Percentiles rank a stretch among this genome's conserved stretches.
Conservation (phyloP, 2,888 invertebrate species). For the Agriopis aurantiaria region DNA sequence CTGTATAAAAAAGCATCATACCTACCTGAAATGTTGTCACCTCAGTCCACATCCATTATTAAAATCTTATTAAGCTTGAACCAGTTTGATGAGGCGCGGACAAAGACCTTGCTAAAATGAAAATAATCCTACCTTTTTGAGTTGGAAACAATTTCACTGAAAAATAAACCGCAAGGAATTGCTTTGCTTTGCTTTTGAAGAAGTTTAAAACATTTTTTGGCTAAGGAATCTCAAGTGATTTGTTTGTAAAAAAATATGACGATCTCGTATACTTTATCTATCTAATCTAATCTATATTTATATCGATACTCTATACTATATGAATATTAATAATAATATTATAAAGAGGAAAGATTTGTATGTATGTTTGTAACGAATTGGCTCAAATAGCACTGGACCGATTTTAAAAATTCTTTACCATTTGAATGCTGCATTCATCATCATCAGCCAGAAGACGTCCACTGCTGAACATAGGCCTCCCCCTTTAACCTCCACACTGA, state of each 20-base stretch:
- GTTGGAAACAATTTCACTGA: conserved; percentile 41
- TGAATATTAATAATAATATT: too few species aligned
- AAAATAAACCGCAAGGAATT: conserved; percentile 23
- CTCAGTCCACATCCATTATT: conserved; percentile 62
- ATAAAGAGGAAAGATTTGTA: too few species aligned
- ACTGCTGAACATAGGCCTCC: too few species aligned
- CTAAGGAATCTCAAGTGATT: conserved; percentile 5
- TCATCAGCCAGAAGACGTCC: too few species aligned
- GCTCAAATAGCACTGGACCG: too few species aligned
- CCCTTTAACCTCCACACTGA: too few species aligned
- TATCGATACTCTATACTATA: too few species aligned
- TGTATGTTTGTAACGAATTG: too few species aligned
- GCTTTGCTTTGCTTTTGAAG: conserved; percentile 24
- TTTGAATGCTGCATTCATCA: too few species aligned
- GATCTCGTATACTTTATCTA: neutral
- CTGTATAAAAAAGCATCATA: conserved; percentile 11
- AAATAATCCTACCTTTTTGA: conserved; percentile 47
- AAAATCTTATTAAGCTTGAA: conserved; percentile 65
- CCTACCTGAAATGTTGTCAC: conserved; percentile 50
- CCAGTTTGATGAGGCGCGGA: conserved; percentile 51
- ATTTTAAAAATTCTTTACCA: too few species aligned
- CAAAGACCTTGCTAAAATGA: conserved; percentile 52
- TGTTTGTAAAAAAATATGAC: neutral
- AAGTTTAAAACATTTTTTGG: conserved; percentile 17
- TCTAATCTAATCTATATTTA: neutral